A percentile compares a stretch with the other conserved stretches of the same genome.
Conservation (phyloP, 1,140 invertebrate species). For the Ceratoteleas bidentatus region DNA sequence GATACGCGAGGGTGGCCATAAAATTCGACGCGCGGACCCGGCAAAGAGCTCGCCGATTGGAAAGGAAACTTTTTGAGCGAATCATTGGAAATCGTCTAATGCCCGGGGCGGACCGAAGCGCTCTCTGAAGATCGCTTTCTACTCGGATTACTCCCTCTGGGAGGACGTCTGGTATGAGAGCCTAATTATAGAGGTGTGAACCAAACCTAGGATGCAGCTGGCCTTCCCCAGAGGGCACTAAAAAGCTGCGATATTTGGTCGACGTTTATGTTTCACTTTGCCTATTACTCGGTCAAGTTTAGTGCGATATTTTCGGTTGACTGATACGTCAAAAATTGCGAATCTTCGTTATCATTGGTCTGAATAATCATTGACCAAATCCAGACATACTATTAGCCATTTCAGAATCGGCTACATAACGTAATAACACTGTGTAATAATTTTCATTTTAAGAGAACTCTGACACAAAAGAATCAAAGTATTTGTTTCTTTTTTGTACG, state of each 20-base stretch:
- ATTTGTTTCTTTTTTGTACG: no score
- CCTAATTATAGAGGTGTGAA: slow-evolving; percentile 67
- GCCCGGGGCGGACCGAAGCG: slow-evolving; percentile 50
- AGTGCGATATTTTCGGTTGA: slow-evolving; percentile 13
- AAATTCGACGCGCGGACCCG: not conserved
- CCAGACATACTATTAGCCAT: no score
- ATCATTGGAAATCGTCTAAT: slow-evolving; percentile 58
- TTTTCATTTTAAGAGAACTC: no score
- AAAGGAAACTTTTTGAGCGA: slow-evolving; percentile 53
- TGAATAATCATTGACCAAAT: no score
- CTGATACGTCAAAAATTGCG: not conserved
- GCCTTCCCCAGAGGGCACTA: slow-evolving; percentile 65
- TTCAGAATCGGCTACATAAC: no score
- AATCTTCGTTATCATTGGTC: not conserved
- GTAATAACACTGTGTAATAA: no score
- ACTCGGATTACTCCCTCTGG: slow-evolving; percentile 63
- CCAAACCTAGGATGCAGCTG: slow-evolving; percentile 61
- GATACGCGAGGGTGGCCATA: not conserved
- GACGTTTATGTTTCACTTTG: slow-evolving; percentile 60
- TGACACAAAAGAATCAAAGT: no score
- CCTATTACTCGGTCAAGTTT: slow-evolving; percentile 18
- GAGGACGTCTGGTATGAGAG: slow-evolving; percentile 53
- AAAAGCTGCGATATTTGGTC: slow-evolving; percentile 63
- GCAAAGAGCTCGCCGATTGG: slow-evolving; percentile 12
- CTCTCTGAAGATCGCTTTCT: slow-evolving; percentile 63